Evolutionary conservation across 2,888 invertebrate species (phyloP), one percentile per base, ranked within the genome.

Genomic region (Drosophila helvetica): DNA sequence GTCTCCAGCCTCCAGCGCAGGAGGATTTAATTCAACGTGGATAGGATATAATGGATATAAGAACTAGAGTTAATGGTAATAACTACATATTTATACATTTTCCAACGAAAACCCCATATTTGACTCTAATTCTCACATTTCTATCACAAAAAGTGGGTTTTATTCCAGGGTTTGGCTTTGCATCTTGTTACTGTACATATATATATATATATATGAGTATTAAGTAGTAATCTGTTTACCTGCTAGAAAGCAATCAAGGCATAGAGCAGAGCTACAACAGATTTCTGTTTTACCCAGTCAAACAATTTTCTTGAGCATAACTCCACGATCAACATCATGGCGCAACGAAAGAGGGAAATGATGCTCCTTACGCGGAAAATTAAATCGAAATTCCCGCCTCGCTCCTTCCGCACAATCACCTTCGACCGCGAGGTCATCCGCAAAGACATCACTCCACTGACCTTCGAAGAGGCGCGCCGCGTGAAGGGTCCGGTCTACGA

Each of bases 381-480:
- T 15, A 71, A 71, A 17, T 67, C 71, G 25, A 85, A 85, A 1
- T 47, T 82, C 2, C 89, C 89, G 0, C 61, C 68, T 48, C 86
- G 85, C 48, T 58, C 76, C 46, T 89, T 86, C 18, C 85, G 85
- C 9, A 78, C 86, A 18, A 71, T 86, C 27, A 73, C 64, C 51
- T 86, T 86, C 15, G 88, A 86, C 48, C 71, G 74, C 53, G 17
- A 74, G 5, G 18, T 51, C 6, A 88, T 86, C 3, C 66, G 69
- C 7, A 56, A 59, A 0, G 58, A 59, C 6, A 78, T 89, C n/a
- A 45, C 52, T 2, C 77, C 70, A 4, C 59, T 86, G 15, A 75
- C 64, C 9, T 78, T 67, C 3, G 73, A 75, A 12, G 78, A 88
- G 19, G 90, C 91, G 1, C 80, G 86, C 0, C 72, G 90, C 3